phyloP scores from a whole-genome alignment of 2,113 vertebrate genomes.

The Callospermophilus lateralis region DNA sequence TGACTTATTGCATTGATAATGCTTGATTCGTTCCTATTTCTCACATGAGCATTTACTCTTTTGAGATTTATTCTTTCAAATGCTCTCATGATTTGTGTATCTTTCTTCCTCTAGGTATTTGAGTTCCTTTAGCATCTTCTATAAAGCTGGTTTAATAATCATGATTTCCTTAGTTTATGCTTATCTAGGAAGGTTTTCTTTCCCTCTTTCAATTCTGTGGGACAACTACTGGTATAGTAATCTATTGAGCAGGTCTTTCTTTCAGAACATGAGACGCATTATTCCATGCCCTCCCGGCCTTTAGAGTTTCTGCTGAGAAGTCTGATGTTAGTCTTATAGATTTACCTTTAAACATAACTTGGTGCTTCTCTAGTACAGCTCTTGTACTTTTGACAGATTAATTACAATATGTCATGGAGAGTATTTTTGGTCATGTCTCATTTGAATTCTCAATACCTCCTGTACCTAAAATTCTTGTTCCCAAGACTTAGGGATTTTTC shows the following conservation, averaged over 20 bases:
- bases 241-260: not conserved
- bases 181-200: not conserved
- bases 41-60: not conserved
- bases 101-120: not conserved
- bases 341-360: not conserved
- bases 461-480: not conserved
- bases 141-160: not conserved
- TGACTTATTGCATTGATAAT: not conserved
- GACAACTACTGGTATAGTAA: not conserved
- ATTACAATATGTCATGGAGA: not conserved
- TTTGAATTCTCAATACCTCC: not conserved
- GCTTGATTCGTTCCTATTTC: not conserved
- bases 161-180: not conserved
- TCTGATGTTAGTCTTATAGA: not conserved
- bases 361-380: not conserved
- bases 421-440: not conserved
- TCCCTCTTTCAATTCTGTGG: not conserved
- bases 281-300: not conserved
- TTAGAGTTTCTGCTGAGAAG: not conserved
- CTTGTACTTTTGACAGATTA: not conserved
- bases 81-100: not conserved
- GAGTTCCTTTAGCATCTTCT: not conserved
- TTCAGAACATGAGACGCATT: not conserved
- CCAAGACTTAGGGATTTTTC: not conserved
- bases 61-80: not conserved